These are phyloP conservation scores for Melanotaenia duboulayi DNA, from an alignment of 2,113 vertebrate species.

Conservation along the genomic window DNA sequence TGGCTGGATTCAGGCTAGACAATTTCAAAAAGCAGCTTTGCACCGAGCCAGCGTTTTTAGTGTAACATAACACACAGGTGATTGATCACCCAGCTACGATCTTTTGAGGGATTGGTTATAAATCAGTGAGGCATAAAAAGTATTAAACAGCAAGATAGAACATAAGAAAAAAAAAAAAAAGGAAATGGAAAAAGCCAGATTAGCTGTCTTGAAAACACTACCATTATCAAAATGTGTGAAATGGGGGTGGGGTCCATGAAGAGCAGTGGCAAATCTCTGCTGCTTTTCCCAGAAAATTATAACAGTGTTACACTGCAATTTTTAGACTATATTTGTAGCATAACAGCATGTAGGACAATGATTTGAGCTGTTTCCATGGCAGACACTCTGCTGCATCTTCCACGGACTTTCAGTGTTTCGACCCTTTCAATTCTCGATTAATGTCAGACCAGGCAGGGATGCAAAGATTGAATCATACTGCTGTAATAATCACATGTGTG, in stretches of 20 bases:
- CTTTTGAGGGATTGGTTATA: slow-evolving; percentile 50
- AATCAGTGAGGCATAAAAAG: slow-evolving; percentile 65
- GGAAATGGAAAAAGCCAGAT: slow-evolving; percentile 24
- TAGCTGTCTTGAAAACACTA: slow-evolving; percentile 20
- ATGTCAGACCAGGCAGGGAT: slow-evolving; percentile 14
- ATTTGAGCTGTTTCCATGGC: slow-evolving; percentile 71
- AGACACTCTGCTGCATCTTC: slow-evolving; percentile 45
- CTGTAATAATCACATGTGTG: slow-evolving; percentile 27
- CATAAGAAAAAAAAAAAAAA: slow-evolving; percentile 13
- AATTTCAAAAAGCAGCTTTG: slow-evolving; percentile 23
- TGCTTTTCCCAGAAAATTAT: slow-evolving; percentile 48
- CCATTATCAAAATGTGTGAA: slow-evolving; percentile 34
- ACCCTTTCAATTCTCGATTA: slow-evolving; percentile 35
- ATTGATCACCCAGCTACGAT: slow-evolving; percentile 54
- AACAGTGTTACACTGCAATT: slow-evolving; percentile 33
- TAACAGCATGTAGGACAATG: slow-evolving; percentile 43
- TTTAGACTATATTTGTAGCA: slow-evolving; percentile 40
- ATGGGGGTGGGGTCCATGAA: slow-evolving; percentile 16
- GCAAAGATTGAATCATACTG: not conserved
- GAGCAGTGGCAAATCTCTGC: slow-evolving; percentile 43
- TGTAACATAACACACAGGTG: slow-evolving; percentile 11
- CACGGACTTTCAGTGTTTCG: slow-evolving; percentile 34
- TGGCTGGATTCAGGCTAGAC: slow-evolving; percentile 2
- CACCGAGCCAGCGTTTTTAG: slow-evolving; percentile 33
- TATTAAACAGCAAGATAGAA: slow-evolving; percentile 37